Evolutionary conservation across 2,888 invertebrate genomes (phyloP).

Genomic region (Abrostola tripartita): DNA sequence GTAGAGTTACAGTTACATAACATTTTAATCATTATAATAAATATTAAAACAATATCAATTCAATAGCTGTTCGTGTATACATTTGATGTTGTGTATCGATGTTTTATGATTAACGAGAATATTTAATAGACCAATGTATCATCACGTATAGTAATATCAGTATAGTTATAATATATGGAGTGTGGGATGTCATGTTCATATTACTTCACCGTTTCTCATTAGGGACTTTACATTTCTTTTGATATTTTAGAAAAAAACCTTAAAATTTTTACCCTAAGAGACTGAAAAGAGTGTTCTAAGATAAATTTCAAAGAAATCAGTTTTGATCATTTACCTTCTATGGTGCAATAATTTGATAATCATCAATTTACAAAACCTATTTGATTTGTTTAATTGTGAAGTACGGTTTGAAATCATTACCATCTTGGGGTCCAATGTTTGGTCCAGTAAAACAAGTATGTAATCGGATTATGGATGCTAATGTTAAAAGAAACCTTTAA

Average conservation of each 20-base stretch:
- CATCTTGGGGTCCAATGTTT: constrained; percentile 66
- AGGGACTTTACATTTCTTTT: constrained; percentile 43
- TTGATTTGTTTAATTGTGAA: constrained; percentile 37
- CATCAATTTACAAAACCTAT: constrained; percentile 34
- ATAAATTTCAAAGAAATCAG: constrained; percentile 70
- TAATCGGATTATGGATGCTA: constrained; percentile 40
- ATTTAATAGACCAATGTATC: constrained; percentile 71
- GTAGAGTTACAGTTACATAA: constrained; percentile 42
- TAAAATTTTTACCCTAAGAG: constrained; percentile 84
- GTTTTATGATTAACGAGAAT: constrained; percentile 70
- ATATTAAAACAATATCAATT: constrained; percentile 60
- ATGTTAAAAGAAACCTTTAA: constrained; percentile 21
- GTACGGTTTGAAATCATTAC: constrained; percentile 50
- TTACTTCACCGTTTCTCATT: constrained; percentile 46
- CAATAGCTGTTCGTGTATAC: constrained; percentile 69
- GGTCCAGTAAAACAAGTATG: constrained; percentile 57
- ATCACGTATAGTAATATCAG: constrained; percentile 41
- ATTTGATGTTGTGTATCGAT: constrained; percentile 80
- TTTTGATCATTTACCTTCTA: constrained; percentile 45
- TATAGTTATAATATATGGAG: constrained; percentile 35
- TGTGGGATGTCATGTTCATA: constrained; percentile 48
- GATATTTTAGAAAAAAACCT: constrained; percentile 65
- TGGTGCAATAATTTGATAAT: constrained; percentile 37
- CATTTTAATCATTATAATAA: constrained; percentile 47
- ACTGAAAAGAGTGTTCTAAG: constrained; percentile 87